These are phyloP conservation scores for Priocnemis perturbator DNA, from an alignment of 2,888 invertebrate genomes.

Conservation along the genomic window DNA sequence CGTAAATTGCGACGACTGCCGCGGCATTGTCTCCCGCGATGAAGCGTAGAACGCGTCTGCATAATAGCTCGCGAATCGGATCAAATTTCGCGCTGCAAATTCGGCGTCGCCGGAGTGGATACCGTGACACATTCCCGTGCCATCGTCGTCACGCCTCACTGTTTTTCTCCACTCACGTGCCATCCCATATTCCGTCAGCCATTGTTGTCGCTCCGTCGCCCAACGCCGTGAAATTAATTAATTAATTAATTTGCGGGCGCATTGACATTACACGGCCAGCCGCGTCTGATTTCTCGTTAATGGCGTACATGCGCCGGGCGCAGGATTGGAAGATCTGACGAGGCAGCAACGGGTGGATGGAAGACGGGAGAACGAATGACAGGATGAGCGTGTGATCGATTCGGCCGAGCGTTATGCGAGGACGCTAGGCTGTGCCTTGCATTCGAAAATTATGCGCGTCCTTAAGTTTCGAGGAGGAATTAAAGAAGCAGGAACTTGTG, in stretches of 20 bases:
- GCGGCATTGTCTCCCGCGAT: too few relatives aligned
- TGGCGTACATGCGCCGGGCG: not conserved
- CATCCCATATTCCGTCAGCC: not conserved
- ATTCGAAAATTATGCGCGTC: not conserved
- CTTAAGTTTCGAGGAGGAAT: not conserved
- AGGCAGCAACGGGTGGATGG: not conserved
- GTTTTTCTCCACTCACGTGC: constrained; percentile 14
- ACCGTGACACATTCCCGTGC: not conserved
- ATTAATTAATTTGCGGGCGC: constrained; percentile 46
- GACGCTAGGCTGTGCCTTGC: too few relatives aligned
- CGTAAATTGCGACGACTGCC: too few relatives aligned
- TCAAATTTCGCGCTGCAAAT: not conserved
- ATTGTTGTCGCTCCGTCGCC: not conserved
- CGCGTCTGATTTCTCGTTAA: constrained; percentile 20
- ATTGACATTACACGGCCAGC: constrained; percentile 33
- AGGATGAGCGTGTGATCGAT: too few relatives aligned
- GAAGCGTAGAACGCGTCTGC: too few relatives aligned
- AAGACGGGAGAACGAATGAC: not conserved
- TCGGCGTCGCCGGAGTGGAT: not conserved
- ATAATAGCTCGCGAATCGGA: not conserved
- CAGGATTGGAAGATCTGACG: not conserved
- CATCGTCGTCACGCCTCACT: constrained; percentile 22
- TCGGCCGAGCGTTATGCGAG: too few relatives aligned
- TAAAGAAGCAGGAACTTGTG: not conserved
- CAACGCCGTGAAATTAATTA: constrained; percentile 26